Evolutionary conservation across 1,140 invertebrate genomes (phyloP), one percentile per base, ranked within the genome.

Genomic region (Atopsyche davidsoni): DNA sequence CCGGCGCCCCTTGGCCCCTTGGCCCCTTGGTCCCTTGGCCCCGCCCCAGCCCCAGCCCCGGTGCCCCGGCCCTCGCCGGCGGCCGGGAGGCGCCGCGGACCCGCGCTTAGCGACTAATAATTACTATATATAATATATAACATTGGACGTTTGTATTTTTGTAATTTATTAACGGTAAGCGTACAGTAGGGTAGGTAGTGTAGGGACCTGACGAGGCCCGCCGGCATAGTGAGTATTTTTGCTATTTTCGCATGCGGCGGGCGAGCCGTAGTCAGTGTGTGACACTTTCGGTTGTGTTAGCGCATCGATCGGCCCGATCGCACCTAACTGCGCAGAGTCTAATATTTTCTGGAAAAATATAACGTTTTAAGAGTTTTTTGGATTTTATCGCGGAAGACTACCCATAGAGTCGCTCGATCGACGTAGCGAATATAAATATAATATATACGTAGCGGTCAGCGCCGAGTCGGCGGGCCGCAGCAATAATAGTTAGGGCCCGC

Each of bases 121-220:
- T 24, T 46, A 52, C 44, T 57, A 45, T 22, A 41, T 45, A 45
- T 31, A 46, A 24, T 43, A 25, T 22, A 50, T 57, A 51, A 57
- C 51, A 53, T 53, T 57, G 46, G 51, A 54, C 51, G 55, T 57
- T 57, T 57, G 55, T 57, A 57, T 57, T 57, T 57, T 57, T 57
- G 55, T 57, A 57, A 57, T 54, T 53, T 57, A 57, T 45, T 57
- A 57, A 40, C 40, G 23, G 41, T 57, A 57, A 52, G 50, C 34
- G 46, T 57, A 40, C 42, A 18, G 53, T 56, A 57, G 49, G 39
- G 17, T 57, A 57, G 55, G 50, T 57, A 57, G 55, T 31, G 38
- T 57, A 51, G 43, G 4, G 13, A 13, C 10, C 42, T 40, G 43
- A 39, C 17, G 43, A 43, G 21, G 6, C 7, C 14, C 24, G 17